Evolutionary conservation across 2,113 vertebrate genomes (phyloP).

Genomic region (Lampris incognitus): DNA sequence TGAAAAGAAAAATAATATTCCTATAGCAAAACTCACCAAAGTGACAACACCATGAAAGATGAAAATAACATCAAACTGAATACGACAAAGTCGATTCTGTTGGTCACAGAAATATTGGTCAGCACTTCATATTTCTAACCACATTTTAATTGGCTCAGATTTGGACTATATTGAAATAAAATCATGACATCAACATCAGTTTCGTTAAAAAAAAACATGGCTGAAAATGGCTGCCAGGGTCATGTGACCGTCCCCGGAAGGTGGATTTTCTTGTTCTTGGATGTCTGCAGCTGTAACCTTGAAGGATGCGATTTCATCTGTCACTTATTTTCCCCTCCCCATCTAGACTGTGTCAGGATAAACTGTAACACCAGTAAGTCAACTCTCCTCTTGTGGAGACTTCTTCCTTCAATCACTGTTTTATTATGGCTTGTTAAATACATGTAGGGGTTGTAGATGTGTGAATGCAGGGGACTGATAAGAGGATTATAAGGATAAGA

Average conservation of each 20-base stretch:
- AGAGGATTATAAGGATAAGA: conserved; percentile 71
- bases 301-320: conserved; percentile 99
- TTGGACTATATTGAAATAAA: conserved; percentile 21
- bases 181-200: conserved; percentile 20
- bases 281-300: conserved; percentile 99
- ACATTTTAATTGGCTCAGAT: not conserved
- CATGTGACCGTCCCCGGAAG: conserved; percentile 99
- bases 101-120: not conserved
- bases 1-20: not conserved
- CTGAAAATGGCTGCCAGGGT: conserved; percentile 90
- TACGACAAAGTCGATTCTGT: not conserved
- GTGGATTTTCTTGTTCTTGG: conserved; percentile 97
- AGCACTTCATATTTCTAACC: conserved; percentile 7
- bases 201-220: conserved; percentile 25
- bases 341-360: conserved; percentile 99
- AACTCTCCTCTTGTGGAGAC: conserved; percentile 93
- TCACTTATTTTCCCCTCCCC: conserved; percentile 99
- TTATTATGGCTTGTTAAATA: conserved; percentile 61
- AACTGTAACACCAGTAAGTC: conserved; percentile 99
- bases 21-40: not conserved
- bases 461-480: conserved; percentile 63
- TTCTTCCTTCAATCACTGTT: conserved; percentile 71
- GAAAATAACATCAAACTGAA: not conserved
- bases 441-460: conserved; percentile 49
- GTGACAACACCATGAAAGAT: not conserved